Evolutionary conservation across 2,797 vertebrate species (phyloP), one percentile per base, ranked within the genome.

Genomic region (Poliocrania exsul): DNA sequence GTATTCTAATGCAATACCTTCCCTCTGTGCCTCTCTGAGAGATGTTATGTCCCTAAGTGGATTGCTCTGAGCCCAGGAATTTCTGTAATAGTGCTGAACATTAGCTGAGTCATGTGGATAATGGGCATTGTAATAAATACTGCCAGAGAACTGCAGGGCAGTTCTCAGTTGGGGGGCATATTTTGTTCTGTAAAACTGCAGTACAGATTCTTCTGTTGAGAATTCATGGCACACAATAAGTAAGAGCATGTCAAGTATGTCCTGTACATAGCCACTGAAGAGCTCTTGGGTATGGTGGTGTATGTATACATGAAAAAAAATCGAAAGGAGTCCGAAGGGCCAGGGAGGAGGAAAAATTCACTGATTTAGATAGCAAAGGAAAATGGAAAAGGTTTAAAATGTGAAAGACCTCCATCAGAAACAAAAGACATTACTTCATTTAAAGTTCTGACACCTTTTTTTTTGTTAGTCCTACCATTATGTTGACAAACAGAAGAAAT

Each of bases 11-110:
- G 16, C 28, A 62, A 16, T 56, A 28, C 47, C 18, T 46, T 46
- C 8, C 10, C 18, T 84, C 38, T 1, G 1, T 53, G 46, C 9
- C 0, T 0, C 33, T 85, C 33, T 80, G 47, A 46, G 60, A 29
- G 33, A 42, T 57, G 5, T 53, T 38, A 23, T 1, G 0, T 88
- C 70, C 38, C 8, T 8, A 29, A 57, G 24, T 8, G 44, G 44
- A 60, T 58, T 72, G 60, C 42, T 81, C 23, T 79, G 58, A 72
- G 62, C 26, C 25, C 4, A 10, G 60, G 89, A 60, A 82, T 84
- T 73, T 91, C 44, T 89, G 1, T 81, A 25, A 62, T 8, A 65
- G 46, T 42, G 19, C 24, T 40, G 62, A 79, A 28, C 18, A 24
- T 13, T 47, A 62, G 15, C 67, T 38, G 58, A 69, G n/a, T 69